phyloP scores from a whole-genome alignment of 2,888 invertebrate species.

The Aporophyla nigra region DNA sequence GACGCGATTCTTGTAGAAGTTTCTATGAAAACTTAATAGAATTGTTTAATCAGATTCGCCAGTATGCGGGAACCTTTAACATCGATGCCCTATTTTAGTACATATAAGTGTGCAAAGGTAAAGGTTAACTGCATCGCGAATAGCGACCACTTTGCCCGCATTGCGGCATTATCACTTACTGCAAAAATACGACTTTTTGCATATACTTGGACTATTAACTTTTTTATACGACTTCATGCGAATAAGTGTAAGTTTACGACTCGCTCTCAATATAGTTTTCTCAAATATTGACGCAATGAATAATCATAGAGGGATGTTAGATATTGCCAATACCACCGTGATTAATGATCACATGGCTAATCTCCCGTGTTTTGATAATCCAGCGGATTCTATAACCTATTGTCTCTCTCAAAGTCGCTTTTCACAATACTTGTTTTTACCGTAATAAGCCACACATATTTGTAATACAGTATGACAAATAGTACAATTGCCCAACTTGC shows the following conservation, averaged over 20 bases:
- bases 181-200: slow-evolving; percentile 14
- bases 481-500: slow-evolving; percentile 21
- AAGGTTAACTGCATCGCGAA: slow-evolving; percentile 44
- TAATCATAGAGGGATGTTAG: background rate
- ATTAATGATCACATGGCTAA: background rate
- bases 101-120: slow-evolving; percentile 26
- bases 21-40: no score
- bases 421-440: background rate
- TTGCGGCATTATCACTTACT: slow-evolving; percentile 51
- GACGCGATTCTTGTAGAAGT: no score
- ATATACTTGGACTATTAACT: background rate
- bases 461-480: slow-evolving; percentile 22
- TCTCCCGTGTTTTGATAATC: background rate
- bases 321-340: background rate
- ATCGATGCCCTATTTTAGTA: slow-evolving; percentile 25
- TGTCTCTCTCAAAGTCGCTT: background rate
- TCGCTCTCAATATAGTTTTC: background rate
- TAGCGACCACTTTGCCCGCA: slow-evolving; percentile 50
- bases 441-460: slow-evolving; percentile 11
- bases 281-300: background rate
- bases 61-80: background rate
- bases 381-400: background rate
- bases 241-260: background rate
- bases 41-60: no score
- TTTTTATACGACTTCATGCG: background rate